Evolutionary conservation across 2,888 invertebrate genomes (phyloP), one percentile per base, ranked within the genome.

Genomic region (Tetrapedia diversipes): DNA sequence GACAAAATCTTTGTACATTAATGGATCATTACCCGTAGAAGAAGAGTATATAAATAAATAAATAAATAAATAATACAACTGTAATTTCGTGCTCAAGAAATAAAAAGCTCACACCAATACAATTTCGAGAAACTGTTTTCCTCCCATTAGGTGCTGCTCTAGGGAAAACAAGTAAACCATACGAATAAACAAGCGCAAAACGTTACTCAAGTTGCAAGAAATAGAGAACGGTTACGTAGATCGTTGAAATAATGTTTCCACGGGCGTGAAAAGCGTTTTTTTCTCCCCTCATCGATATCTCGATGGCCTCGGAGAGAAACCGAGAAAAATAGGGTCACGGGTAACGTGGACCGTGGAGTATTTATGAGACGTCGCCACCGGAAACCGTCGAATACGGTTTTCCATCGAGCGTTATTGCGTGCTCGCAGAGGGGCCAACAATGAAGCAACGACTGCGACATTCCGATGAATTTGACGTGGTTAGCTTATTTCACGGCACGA

Each of bases 171-270:
- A n/a, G n/a, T n/a, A n/a, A n/a, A n/a, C n/a, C n/a, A 1, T 37
- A 37, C 37, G 14, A 10, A 7, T 14, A 11, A 19, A 53, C 7
- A 53, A 34, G 0, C 1, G n/a, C 11, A 29, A 29, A 29, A 53
- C 6, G 10, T 3, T n/a, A n/a, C 29, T 4, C 1, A 11, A n/a
- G 11, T 4, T 10, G 8, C 16, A 19, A 39, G 45, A 32, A 22
- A 32, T 22, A 19, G 16, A 45, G n/a, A 11, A 2, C 10, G n/a
- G 10, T 3, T n/a, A n/a, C 16, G 14, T 57, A 27, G 45, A 37
- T 27, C 59, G 43, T 27, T 59, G 69, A 37, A 69, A 65, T 74
- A 77, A 77, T 45, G 67, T 75, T 78, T 70, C 63, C 47, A 57
- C 51, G 65, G n/a, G 57, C 1, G 61, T 11, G 41, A 39, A 49